Conservation (phyloP, 2,113 vertebrate species). For the Colius striatus region DNA sequence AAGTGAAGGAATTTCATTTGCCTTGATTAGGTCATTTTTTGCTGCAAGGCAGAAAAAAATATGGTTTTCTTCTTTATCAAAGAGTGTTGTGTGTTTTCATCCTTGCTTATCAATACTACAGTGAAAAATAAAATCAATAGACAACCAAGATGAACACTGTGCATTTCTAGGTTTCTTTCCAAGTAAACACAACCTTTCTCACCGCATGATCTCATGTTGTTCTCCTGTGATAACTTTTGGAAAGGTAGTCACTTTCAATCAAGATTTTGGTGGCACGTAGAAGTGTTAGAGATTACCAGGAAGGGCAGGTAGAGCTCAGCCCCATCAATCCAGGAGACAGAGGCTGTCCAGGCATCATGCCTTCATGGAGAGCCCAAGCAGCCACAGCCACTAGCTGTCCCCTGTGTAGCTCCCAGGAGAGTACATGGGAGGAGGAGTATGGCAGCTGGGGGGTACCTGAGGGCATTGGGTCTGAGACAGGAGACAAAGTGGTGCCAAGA, state of each 20-base stretch:
- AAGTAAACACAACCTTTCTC: not conserved
- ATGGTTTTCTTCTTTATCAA: not conserved
- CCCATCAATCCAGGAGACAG: not conserved
- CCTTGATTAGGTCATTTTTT: not conserved
- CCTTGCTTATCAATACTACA: not conserved
- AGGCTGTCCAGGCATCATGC: not conserved
- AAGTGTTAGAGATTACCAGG: not conserved
- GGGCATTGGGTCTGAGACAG: not conserved
- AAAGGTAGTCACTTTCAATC: not conserved
- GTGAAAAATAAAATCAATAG: not conserved
- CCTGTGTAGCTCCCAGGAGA: not conserved
- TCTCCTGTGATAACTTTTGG: not conserved
- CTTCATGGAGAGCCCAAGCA: not conserved
- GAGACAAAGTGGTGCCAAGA: not conserved
- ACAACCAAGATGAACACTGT: not conserved
- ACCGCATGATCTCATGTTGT: not conserved
- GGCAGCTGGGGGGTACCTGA: not conserved
- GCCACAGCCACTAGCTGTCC: not conserved
- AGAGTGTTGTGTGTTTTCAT: not conserved
- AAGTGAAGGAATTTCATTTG: not conserved
- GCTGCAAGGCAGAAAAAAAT: not conserved
- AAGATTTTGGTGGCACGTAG: not conserved
- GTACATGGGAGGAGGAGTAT: rapidly evolving
- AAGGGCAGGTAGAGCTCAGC: not conserved
- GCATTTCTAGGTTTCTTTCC: not conserved